These are phyloP conservation scores for Zaprionus ornatus DNA, from an alignment of 1,140 invertebrate genomes.

Conservation along the genomic window DNA sequence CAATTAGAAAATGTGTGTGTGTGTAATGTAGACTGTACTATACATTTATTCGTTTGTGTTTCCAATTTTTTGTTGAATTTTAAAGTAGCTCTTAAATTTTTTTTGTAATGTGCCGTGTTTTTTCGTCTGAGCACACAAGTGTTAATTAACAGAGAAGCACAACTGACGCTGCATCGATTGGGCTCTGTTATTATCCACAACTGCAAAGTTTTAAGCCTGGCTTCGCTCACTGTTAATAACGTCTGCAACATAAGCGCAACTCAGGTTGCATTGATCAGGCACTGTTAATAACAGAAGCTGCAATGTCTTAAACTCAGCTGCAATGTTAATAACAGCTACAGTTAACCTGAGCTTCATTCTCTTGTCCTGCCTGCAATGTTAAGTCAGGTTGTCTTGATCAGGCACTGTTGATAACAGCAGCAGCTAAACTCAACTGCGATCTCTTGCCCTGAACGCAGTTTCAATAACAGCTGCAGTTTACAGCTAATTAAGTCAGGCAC, in stretches of 20 bases:
- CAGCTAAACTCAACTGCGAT: too few species aligned
- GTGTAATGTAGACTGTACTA: constrained; percentile 44
- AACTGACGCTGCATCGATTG: background rate
- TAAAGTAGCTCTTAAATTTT: constrained; percentile 7
- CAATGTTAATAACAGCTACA: background rate
- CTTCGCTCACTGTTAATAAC: background rate
- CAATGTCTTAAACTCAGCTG: too few species aligned
- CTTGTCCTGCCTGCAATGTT: too few species aligned
- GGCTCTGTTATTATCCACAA: too few species aligned
- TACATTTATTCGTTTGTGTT: constrained; percentile 51
- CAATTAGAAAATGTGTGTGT: constrained; percentile 58
- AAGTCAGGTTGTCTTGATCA: background rate
- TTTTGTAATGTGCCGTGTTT: background rate
- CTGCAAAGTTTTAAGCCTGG: too few species aligned
- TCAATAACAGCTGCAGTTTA: background rate
- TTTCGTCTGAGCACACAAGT: background rate
- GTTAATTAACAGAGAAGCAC: constrained; percentile 14
- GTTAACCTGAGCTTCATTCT: too few species aligned
- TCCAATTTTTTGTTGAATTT: constrained; percentile 47
- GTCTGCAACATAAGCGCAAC: background rate
- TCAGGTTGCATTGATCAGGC: background rate
- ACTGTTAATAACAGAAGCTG: background rate
- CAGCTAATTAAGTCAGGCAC: constrained; percentile 5
- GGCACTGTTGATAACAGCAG: background rate
- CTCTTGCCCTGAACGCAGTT: too few species aligned